Evolutionary conservation across 2,888 invertebrate species (phyloP).

Genomic region (Busseola fusca): DNA sequence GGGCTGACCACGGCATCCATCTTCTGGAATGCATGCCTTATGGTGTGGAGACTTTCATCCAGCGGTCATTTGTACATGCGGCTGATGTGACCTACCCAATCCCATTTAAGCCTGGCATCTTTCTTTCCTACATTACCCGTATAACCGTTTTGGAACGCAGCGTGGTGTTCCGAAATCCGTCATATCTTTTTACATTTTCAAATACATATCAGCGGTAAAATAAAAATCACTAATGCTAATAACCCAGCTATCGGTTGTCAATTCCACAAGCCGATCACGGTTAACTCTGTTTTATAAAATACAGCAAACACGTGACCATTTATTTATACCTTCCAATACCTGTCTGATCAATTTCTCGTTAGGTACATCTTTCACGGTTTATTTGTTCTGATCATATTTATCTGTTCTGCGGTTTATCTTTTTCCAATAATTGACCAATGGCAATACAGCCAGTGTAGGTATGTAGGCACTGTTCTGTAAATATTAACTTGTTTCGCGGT

Average conservation of each 20-base stretch:
- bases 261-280: constrained; percentile 18
- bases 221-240: neutral
- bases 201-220: too few species aligned
- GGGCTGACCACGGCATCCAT: too few species aligned
- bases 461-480: neutral
- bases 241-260: constrained; percentile 33
- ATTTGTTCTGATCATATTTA: constrained; percentile 25
- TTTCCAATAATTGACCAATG: constrained; percentile 21
- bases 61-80: too few species aligned
- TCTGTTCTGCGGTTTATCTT: constrained; percentile 12
- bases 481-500: constrained; percentile 8
- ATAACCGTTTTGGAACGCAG: too few species aligned
- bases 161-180: too few species aligned
- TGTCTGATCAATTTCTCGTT: constrained; percentile 35
- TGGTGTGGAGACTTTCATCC: too few species aligned
- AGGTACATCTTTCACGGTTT: constrained; percentile 25
- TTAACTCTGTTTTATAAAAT: constrained; percentile 4
- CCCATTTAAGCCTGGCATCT: too few species aligned
- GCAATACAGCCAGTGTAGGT: constrained; percentile 1
- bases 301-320: constrained; percentile 18
- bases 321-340: constrained; percentile 25
- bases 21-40: too few species aligned
- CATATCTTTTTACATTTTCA: too few species aligned
- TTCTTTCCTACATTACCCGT: too few species aligned
- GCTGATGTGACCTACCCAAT: too few species aligned